These are phyloP conservation scores for Sandelia bainsii DNA, from an alignment of 2,797 vertebrate species.

Conservation along the genomic window DNA sequence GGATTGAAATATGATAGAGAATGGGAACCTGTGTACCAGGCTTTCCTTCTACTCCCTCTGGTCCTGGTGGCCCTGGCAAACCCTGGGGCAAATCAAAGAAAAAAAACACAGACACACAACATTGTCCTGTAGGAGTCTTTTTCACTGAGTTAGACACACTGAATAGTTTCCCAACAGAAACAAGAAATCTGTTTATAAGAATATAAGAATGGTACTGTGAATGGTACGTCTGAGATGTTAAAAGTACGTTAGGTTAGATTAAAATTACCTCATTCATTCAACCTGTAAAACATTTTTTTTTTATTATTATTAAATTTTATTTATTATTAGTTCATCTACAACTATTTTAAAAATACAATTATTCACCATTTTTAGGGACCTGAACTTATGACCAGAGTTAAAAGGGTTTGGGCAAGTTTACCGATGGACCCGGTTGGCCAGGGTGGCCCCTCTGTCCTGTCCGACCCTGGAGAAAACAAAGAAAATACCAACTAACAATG, in stretches of 20 bases:
- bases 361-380: too few relatives aligned
- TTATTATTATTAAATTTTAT: too few relatives aligned
- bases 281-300: not conserved
- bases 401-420: conserved; percentile 56
- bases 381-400: conserved; percentile 5
- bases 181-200: not conserved
- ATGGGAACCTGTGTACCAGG: conserved; percentile 99
- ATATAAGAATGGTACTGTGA: too few relatives aligned
- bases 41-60: conserved; percentile 93
- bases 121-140: not conserved
- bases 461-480: conserved; percentile 71
- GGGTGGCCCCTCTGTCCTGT: conserved; percentile 76
- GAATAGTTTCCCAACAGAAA: not conserved
- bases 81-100: conserved; percentile 80
- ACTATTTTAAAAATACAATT: not conserved
- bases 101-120: conserved; percentile 46
- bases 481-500: not conserved
- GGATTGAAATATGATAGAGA: conserved; percentile 87
- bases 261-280: not conserved
- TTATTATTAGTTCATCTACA: too few relatives aligned
- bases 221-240: not conserved
- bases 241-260: not conserved
- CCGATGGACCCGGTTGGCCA: conserved; percentile 80
- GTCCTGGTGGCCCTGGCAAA: conserved; percentile 84
- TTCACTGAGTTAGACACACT: not conserved